Conservation (phyloP, 2,888 invertebrate genomes). For the Orthonevra nobilis region DNA sequence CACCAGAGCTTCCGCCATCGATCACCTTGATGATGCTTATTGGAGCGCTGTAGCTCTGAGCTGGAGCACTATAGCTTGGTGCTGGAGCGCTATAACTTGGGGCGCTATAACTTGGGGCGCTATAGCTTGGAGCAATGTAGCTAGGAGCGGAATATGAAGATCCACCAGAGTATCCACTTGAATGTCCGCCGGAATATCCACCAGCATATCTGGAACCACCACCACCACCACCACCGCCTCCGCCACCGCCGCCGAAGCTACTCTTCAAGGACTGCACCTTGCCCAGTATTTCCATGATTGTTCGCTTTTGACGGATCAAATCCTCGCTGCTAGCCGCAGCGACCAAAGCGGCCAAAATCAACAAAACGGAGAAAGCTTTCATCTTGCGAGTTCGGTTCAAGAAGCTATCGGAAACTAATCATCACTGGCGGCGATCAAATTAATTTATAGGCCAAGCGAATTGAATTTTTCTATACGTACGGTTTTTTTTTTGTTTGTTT, state of each 20-base stretch:
- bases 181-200: slow-evolving; percentile 23
- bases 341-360: slow-evolving; percentile 33
- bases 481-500: too few relatives aligned
- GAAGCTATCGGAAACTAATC: slow-evolving; percentile 74
- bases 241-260: too few relatives aligned
- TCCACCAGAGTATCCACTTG: slow-evolving; percentile 23
- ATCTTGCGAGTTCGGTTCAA: slow-evolving; percentile 48
- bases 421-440: slow-evolving; percentile 53
- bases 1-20: slow-evolving; percentile 27
- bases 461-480: too few relatives aligned
- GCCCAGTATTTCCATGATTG: slow-evolving; percentile 23
- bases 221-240: slow-evolving; percentile 1
- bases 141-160: slow-evolving; percentile 7
- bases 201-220: slow-evolving; percentile 4
- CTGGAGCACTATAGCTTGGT: neutral
- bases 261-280: too few relatives aligned
- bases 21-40: slow-evolving; percentile 30
- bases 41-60: slow-evolving; percentile 29
- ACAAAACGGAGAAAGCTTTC: slow-evolving; percentile 37
- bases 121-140: neutral
- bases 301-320: slow-evolving; percentile 34
- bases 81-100: slow-evolving; percentile 12
- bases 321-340: slow-evolving; percentile 33
- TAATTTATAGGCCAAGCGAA: slow-evolving; percentile 73
- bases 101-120: neutral